Base-by-base conservation (phyloP, 2,113 vertebrate genomes). In the Equus quagga region DNA sequence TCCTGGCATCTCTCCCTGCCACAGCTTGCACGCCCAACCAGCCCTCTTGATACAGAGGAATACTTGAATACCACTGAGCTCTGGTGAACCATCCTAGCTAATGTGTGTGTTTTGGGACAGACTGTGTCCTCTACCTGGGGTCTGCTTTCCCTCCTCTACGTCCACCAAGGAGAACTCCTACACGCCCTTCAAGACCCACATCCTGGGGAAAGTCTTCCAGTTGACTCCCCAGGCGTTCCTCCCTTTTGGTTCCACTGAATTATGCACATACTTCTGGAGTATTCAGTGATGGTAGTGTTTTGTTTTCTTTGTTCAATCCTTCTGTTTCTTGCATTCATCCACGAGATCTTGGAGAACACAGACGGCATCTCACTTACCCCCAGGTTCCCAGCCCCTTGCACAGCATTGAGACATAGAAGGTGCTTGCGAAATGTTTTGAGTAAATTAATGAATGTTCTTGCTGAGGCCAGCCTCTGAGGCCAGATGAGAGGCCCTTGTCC, bases 1-100 rank as follows among this genome's bases (percentile, higher is more conserved):
- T 64, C 19, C 88, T 13, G 49, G 21, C 14, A 4, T 36, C 13
- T 72, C 62, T 67, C 76, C 28, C 44, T 8, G 36, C 14, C 8
- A 0, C 0, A 44, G n/a, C 13, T 51, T 44, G 2, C 3, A 3
- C 26, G 46, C 46, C 75, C 5, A 0, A 0, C 1, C 24, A 6
- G 72, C 54, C 44, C 7, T 41, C 17, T 70, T 21, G 26, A 2
- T 24, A 36, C 58, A 49, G 5, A 83, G 58, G 33, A 64, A 75
- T 0, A 3, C 13, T 0, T 49, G 54, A 5, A 2, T 18, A 15
- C 62, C 44, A 12, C 3, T 0, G 6, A 23, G n/a, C 15, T 89
- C 81, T 23, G 62, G 21, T 21, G 36, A 60, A 21, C n/a, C n/a
- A 14, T 6, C 4, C 94, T 33, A 12, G 36, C 36, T 19, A 0